phyloP scores from a whole-genome alignment of 2,113 vertebrate genomes.

The Ramphastos sulfuratus region DNA sequence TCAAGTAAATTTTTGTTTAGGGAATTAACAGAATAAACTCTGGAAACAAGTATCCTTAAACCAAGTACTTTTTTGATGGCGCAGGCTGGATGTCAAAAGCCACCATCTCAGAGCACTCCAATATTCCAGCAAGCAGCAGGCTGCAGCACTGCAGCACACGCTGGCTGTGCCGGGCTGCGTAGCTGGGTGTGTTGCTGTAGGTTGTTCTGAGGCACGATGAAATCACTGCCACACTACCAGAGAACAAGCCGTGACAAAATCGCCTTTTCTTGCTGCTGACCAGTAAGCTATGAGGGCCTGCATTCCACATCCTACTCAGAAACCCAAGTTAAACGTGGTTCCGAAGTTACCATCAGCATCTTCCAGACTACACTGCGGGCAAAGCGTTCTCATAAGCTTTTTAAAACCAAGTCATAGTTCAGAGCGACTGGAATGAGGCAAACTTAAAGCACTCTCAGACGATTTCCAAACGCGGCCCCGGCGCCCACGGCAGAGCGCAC shows the following conservation, averaged over 20 bases:
- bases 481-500: too few species aligned
- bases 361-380: not conserved
- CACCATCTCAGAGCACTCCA: not conserved
- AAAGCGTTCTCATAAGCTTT: not conserved
- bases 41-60: not conserved
- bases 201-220: not conserved
- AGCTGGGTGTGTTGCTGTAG: not conserved
- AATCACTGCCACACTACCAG: not conserved
- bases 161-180: rapidly evolving
- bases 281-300: not conserved
- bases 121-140: too few species aligned
- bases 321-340: not conserved
- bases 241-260: not conserved
- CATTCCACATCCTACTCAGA: too few species aligned
- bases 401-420: not conserved
- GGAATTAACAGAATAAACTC: not conserved
- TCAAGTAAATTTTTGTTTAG: not conserved
- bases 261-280: not conserved
- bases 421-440: not conserved
- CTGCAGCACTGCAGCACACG: rapidly evolving
- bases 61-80: not conserved
- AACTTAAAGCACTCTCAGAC: not conserved
- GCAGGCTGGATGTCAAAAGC: not conserved
- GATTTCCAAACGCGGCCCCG: not conserved
- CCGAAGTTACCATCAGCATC: not conserved